phyloP scores from a whole-genome alignment of 2,888 invertebrate species.

The Hofmannophila pseudospretella region DNA sequence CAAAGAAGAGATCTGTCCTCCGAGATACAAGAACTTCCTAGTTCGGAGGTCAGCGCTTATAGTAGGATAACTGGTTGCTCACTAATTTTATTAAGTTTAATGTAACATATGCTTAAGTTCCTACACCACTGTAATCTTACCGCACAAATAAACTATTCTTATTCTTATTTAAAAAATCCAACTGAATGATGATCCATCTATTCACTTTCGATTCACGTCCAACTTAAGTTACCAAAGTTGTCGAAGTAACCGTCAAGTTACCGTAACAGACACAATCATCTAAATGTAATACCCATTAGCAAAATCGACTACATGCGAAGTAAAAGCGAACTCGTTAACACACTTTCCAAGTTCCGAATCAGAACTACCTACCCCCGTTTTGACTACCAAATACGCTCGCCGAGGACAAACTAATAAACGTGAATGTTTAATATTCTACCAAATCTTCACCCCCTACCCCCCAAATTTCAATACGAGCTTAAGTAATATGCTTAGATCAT shows the following conservation, averaged over 20 bases:
- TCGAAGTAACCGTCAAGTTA: conserved; percentile 2
- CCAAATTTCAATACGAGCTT: conserved; percentile 67
- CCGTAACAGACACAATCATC: conserved; percentile 29
- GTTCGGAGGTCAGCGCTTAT: too few relatives aligned
- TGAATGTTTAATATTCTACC: conserved; percentile 74
- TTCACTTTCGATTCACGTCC: neutral
- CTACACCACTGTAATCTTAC: too few relatives aligned
- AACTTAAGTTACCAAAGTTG: neutral
- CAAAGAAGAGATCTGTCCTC: too few relatives aligned
- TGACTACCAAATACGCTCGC: conserved; percentile 63
- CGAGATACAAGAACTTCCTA: too few relatives aligned
- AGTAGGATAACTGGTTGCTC: too few relatives aligned
- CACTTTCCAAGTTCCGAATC: conserved; percentile 67
- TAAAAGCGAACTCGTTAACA: conserved; percentile 61
- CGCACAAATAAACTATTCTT: too few relatives aligned
- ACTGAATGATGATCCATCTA: neutral
- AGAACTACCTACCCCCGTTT: conserved; percentile 67
- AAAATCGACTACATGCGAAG: conserved; percentile 50
- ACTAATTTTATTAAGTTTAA: too few relatives aligned
- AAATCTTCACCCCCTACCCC: conserved; percentile 54
- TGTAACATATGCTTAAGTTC: too few relatives aligned
- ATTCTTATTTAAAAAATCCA: too few relatives aligned
- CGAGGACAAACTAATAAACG: conserved; percentile 76
- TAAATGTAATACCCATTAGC: conserved; percentile 61
- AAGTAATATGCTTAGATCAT: conserved; percentile 30